Evolutionary conservation across 2,888 invertebrate genomes (phyloP).

Genomic region (Micropterix aruncella): DNA sequence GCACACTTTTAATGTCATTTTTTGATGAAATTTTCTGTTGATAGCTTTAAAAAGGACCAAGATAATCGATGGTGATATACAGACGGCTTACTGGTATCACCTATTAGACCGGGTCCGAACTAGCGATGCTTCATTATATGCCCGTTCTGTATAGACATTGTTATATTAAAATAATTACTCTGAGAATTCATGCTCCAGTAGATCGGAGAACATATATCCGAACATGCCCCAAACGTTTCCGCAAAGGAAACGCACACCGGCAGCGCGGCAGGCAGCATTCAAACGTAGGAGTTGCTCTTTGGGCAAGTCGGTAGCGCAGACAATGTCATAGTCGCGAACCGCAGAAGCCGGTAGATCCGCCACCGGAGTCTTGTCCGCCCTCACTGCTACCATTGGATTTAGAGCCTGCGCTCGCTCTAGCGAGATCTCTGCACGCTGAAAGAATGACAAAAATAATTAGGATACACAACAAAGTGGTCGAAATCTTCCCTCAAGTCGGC

Average conservation of each 20-base stretch:
- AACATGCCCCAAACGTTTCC: constrained; percentile 90
- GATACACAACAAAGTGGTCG: too few species aligned
- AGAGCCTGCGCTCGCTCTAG: constrained; percentile 63
- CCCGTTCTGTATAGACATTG: too few species aligned
- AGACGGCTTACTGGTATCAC: too few species aligned
- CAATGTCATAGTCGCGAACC: constrained; percentile 67
- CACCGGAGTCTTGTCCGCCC: constrained; percentile 47
- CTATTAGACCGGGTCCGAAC: background rate
- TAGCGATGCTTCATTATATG: background rate
- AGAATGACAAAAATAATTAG: too few species aligned
- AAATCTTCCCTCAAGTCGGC: too few species aligned
- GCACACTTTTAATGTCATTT: too few species aligned
- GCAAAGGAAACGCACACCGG: constrained; percentile 70
- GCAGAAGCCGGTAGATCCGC: constrained; percentile 54
- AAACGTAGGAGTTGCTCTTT: constrained; percentile 59
- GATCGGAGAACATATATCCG: constrained; percentile 84
- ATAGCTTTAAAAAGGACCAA: too few species aligned
- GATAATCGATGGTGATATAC: too few species aligned
- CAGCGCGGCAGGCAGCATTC: constrained; percentile 59
- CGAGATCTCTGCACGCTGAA: constrained; percentile 73
- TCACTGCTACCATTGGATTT: constrained; percentile 88
- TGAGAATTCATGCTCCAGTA: constrained; percentile 59
- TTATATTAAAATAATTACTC: constrained; percentile 35
- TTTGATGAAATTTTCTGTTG: too few species aligned
- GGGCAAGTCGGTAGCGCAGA: constrained; percentile 65